Percentiles rank a stretch among this genome's conserved stretches.
phyloP scores from a whole-genome alignment of 2,113 vertebrate genomes.

The Aramus guarauna region DNA sequence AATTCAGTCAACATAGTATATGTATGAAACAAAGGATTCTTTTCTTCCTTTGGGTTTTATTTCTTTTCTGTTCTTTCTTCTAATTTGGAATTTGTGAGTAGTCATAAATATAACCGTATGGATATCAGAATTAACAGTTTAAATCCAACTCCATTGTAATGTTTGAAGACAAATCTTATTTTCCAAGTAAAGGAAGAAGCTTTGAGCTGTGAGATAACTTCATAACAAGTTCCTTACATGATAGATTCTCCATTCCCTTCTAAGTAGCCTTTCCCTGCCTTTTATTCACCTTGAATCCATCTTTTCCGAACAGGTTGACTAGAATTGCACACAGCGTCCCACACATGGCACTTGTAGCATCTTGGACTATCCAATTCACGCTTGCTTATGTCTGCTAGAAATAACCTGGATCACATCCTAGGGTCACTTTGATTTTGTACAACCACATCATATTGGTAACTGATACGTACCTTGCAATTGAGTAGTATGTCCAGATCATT shows the following conservation, averaged over 20 bases:
- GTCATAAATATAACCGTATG: not conserved
- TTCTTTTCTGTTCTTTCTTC: not conserved
- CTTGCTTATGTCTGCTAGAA: not conserved
- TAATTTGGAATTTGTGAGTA: not conserved
- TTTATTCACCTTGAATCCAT: not conserved
- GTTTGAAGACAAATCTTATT: not conserved
- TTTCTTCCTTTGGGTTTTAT: not conserved
- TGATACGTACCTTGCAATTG: not conserved
- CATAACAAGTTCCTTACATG: not conserved
- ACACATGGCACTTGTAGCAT: not conserved
- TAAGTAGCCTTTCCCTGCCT: not conserved
- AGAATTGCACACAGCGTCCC: not conserved
- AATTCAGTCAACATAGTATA: not conserved
- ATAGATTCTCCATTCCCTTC: not conserved
- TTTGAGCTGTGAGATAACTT: not conserved
- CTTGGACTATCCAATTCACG: not conserved
- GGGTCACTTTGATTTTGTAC: not conserved
- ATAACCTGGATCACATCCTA: not conserved
- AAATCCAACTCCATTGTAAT: not conserved
- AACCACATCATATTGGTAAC: not conserved
- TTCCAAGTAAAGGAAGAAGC: not conserved
- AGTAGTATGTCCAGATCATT: not conserved
- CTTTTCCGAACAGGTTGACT: not conserved
- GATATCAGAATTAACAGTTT: not conserved
- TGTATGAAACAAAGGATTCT: not conserved